Evolutionary conservation across 1,140 invertebrate genomes (phyloP), one percentile per base, ranked within the genome.

Genomic region (Bombus pyrosoma): DNA sequence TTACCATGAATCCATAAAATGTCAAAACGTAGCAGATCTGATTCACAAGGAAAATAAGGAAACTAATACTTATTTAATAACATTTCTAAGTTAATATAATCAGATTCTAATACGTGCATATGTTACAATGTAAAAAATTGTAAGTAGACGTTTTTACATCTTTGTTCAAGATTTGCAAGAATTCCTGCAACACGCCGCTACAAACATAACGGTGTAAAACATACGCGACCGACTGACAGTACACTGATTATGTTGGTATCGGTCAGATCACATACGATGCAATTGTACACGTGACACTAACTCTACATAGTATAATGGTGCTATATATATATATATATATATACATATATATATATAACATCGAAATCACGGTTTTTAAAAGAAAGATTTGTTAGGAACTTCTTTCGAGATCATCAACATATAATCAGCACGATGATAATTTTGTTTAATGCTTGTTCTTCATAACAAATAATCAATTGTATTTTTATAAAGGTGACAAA

Each of bases 1-100:
- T 83, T 78, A 83, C 81, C 81, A 68, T 77, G 18, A 83, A 83
- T 68, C n/a, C 34, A 41, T 57, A 22, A 57, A 78, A 83, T 34
- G 68, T 77, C 81, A 83, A 77, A 41, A 12, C 18, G 28, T 10
- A 68, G 22, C 1, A 6, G n/a, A 57, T 57, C 18, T 12, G 43
- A 57, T 68, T 53, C 34, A 39, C 28, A 6, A 9, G 53, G 41
- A 77, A 57, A 28, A 8, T 9, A 32, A 22, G 9, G 9, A 15
- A 41, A 71, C 18, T 83, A 69, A 28, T n/a, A 8, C 13, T 43
- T 72, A 37, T 62, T 32, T 13, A 13, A 43, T 25, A 2, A 72
- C n/a, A 85, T 80, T 47, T 80, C 9, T 34, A 43, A 39, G 22
- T 1, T 75, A n/a, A 47, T n/a, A n/a, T 34, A 28, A 59, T 34